These are phyloP conservation scores for Phyllotreta striolata DNA, from an alignment of 2,888 invertebrate genomes.

Conservation along the genomic window DNA sequence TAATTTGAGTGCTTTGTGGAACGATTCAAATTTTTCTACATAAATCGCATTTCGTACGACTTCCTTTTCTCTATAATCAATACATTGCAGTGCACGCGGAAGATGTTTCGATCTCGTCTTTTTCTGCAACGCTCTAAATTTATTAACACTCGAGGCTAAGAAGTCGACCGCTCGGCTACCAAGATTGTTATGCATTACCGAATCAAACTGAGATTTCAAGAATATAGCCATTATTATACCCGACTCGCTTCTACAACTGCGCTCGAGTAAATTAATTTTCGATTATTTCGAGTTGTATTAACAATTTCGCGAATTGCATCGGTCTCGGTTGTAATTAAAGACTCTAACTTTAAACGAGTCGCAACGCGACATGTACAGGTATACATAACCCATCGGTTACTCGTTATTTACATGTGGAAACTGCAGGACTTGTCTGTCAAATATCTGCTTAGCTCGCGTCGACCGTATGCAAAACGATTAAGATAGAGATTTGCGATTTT, in stretches of 20 bases:
- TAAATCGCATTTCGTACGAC: conserved; percentile 45
- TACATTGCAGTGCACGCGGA: conserved; percentile 42
- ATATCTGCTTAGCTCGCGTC: conserved; percentile 29
- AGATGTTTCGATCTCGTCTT: conserved; percentile 32
- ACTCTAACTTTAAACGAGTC: conserved; percentile 19
- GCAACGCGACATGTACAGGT: conserved; percentile 19
- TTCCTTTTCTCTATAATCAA: conserved; percentile 44
- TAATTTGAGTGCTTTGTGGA: conserved; percentile 36
- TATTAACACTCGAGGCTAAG: conserved; percentile 38
- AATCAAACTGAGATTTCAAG: conserved; percentile 36
- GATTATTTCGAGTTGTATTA: background rate
- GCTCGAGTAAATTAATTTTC: background rate
- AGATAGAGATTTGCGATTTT: conserved; percentile 36
- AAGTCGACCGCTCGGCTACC: conserved; percentile 28
- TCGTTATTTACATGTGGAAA: conserved; percentile 30
- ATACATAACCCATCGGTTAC: conserved; percentile 27
- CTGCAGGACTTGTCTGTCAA: conserved; percentile 31
- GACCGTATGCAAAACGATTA: conserved; percentile 31
- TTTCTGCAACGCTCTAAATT: conserved; percentile 36
- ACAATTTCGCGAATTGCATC: background rate
- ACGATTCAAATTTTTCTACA: too few relatives aligned
- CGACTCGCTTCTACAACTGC: conserved; percentile 5
- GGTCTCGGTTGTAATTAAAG: conserved; percentile 24
- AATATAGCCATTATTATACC: conserved; percentile 20
- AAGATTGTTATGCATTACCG: conserved; percentile 40